Conservation (phyloP, 2,888 invertebrate species). For the Aleiodes alternator region DNA sequence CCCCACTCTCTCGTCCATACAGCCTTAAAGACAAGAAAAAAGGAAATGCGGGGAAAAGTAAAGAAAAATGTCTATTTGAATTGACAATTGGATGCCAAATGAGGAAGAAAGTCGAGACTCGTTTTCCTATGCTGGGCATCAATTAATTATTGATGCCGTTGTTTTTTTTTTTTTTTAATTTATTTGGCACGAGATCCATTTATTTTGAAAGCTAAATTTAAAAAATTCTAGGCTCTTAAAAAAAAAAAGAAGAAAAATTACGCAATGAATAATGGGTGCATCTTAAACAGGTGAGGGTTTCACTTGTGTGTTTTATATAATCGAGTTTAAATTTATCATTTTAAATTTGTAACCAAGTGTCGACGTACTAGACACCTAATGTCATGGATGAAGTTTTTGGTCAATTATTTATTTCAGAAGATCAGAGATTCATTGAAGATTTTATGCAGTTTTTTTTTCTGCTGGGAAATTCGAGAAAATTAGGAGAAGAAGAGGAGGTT, state of each 20-base stretch:
- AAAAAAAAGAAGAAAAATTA: conserved; percentile 2
- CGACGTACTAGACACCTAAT: conserved; percentile 1
- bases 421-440: too few relatives aligned
- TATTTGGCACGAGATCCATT: not conserved
- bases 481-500: too few relatives aligned
- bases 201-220: conserved; percentile 17
- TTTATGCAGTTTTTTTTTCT: too few relatives aligned
- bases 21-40: not conserved
- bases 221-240: not conserved
- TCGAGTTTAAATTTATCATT: conserved; percentile 26
- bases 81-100: too few relatives aligned
- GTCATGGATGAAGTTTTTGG: not conserved
- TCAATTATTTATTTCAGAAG: too few relatives aligned
- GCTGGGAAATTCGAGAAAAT: too few relatives aligned
- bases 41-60: too few relatives aligned
- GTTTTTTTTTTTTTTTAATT: not conserved
- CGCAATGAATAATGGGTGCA: conserved; percentile 17
- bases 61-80: too few relatives aligned
- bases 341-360: conserved; percentile 12
- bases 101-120: too few relatives aligned
- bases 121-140: not conserved
- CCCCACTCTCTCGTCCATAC: too few relatives aligned
- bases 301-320: conserved; percentile 12
- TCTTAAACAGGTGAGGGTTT: conserved; percentile 18
- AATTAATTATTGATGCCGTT: not conserved